phyloP scores from a whole-genome alignment of 92 coral and sea anemone genomes.

The Anthopleura xanthogrammica region DNA sequence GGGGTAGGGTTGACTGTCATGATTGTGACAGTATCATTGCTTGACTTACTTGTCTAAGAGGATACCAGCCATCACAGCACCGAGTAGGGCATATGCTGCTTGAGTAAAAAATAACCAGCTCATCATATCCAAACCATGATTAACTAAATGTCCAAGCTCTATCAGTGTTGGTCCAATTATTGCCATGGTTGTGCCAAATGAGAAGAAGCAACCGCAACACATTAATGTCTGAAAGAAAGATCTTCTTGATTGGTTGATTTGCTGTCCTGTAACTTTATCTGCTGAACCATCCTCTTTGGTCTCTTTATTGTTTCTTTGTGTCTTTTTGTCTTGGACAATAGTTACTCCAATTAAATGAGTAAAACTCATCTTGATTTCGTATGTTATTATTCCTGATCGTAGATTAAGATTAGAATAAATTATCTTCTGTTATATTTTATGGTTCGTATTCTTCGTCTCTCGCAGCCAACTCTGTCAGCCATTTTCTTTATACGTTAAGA shows the following conservation, averaged over 20 bases:
- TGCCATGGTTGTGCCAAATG: conserved; percentile 92
- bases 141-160: conserved; percentile 68
- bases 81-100: conserved; percentile 78
- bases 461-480: neutral
- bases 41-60: conserved; percentile 75
- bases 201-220: conserved; percentile 87
- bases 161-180: conserved; percentile 88
- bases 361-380: conserved; percentile 60
- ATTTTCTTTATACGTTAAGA: neutral
- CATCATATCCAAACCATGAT: conserved; percentile 80
- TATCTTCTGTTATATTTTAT: neutral
- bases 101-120: conserved; percentile 92
- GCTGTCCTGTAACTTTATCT: conserved; percentile 8
- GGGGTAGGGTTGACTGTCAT: too few relatives aligned
- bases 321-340: conserved; percentile 62
- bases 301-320: conserved; percentile 4
- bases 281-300: conserved; percentile 21
- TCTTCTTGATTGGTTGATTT: conserved; percentile 31
- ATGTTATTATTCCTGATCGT: conserved; percentile 26
- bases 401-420: conserved; percentile 14
- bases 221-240: conserved; percentile 57
- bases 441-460: neutral
- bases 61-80: conserved; percentile 88
- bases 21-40: neutral
- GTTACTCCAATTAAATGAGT: conserved; percentile 75